Percentiles rank a stretch among this genome's conserved stretches.
Conservation (phyloP, 2,888 invertebrate species). For the Acleris emargana region DNA sequence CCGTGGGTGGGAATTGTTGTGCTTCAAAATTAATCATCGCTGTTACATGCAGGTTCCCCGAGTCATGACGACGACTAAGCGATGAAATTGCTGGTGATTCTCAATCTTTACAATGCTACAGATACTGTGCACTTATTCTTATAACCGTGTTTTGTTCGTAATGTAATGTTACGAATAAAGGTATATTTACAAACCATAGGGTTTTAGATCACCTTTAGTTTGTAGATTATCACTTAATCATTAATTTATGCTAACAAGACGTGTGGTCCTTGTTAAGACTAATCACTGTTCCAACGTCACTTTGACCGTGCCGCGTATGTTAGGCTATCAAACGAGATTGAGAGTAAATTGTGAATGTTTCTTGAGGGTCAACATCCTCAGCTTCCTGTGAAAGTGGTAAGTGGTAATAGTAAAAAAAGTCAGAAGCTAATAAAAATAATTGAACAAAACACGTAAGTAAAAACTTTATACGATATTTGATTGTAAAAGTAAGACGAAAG, state of each 20-base stretch:
- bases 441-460: neutral
- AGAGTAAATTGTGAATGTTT: slow-evolving; percentile 16
- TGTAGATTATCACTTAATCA: too few species aligned
- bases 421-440: slow-evolving; percentile 8
- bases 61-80: neutral
- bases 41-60: slow-evolving; percentile 2
- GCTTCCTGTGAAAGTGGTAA: slow-evolving; percentile 31
- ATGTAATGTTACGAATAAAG: too few species aligned
- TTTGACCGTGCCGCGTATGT: neutral
- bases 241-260: too few species aligned
- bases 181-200: too few species aligned
- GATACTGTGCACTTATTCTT: too few species aligned
- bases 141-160: too few species aligned
- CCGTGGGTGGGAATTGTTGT: slow-evolving; percentile 31
- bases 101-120: too few species aligned
- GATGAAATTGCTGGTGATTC: too few species aligned
- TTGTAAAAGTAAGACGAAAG: too few species aligned
- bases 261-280: too few species aligned
- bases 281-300: too few species aligned
- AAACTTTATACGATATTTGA: neutral
- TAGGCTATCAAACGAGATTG: neutral
- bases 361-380: slow-evolving; percentile 22
- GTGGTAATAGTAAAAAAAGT: slow-evolving; percentile 22
- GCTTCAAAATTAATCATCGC: slow-evolving; percentile 10
- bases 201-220: too few species aligned